Evolutionary conservation across 2,113 vertebrate genomes (phyloP).

Genomic region (Vireo altiloquus): DNA sequence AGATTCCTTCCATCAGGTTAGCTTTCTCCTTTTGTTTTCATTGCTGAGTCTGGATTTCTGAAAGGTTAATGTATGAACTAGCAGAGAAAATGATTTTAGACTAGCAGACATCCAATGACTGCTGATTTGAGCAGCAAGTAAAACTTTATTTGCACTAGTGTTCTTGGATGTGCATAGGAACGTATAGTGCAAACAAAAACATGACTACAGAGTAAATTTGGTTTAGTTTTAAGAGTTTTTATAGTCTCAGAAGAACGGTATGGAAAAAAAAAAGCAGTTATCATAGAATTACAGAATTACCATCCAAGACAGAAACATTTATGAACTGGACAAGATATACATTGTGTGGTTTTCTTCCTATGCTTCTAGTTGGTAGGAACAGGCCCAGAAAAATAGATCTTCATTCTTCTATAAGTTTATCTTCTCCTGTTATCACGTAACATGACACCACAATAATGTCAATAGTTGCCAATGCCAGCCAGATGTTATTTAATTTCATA

Average conservation of each 20-base stretch:
- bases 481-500: slow-evolving; percentile 36
- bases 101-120: neutral
- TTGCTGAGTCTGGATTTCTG: neutral
- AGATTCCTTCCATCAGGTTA: neutral
- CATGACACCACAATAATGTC: neutral
- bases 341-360: neutral
- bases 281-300: too few relatives aligned
- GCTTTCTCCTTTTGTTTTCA: neutral
- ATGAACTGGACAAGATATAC: neutral
- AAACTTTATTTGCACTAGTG: neutral
- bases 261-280: neutral
- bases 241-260: neutral
- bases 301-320: neutral
- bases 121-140: neutral
- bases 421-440: neutral
- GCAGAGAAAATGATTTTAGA: neutral
- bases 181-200: neutral
- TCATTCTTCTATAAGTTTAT: neutral
- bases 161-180: neutral
- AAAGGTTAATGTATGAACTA: neutral
- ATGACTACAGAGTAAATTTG: neutral
- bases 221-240: neutral
- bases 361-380: neutral
- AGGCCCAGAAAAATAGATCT: neutral
- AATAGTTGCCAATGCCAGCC: neutral